Evolutionary conservation across 1,140 invertebrate genomes (phyloP).

Genomic region (Oryctes rhinoceros): DNA sequence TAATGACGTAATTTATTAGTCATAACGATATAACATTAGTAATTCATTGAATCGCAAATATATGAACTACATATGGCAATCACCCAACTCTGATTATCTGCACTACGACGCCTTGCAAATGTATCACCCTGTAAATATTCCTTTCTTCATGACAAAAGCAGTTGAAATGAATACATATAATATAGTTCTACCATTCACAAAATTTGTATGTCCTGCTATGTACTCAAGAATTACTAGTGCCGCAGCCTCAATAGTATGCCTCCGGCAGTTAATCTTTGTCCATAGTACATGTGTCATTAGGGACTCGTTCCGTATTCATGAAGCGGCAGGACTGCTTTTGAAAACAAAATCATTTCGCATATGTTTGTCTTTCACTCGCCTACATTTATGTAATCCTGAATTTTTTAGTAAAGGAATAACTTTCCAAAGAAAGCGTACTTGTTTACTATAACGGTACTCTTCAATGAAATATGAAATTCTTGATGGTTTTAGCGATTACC

Average conservation of each 20-base stretch:
- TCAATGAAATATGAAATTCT: too few species aligned
- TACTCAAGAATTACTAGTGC: not conserved
- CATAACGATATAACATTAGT: too few species aligned
- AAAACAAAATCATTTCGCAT: not conserved
- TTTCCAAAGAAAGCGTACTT: slow-evolving; percentile 16
- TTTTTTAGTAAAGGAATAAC: not conserved
- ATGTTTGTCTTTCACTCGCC: not conserved
- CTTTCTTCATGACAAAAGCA: too few species aligned
- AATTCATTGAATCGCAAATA: too few species aligned
- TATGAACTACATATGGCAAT: too few species aligned
- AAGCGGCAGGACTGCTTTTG: not conserved
- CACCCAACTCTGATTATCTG: too few species aligned
- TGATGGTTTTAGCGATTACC: too few species aligned
- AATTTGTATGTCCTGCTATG: not conserved
- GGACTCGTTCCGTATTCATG: not conserved
- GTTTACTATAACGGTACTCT: not conserved
- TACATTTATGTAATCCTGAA: not conserved
- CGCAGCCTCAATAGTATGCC: not conserved
- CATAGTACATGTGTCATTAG: not conserved
- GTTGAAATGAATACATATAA: too few species aligned
- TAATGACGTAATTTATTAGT: too few species aligned
- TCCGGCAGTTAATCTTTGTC: not conserved
- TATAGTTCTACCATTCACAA: not conserved
- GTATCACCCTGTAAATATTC: too few species aligned
- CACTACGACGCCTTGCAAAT: too few species aligned